phyloP scores from a whole-genome alignment of 2,888 invertebrate species.

The Spialia ferax region DNA sequence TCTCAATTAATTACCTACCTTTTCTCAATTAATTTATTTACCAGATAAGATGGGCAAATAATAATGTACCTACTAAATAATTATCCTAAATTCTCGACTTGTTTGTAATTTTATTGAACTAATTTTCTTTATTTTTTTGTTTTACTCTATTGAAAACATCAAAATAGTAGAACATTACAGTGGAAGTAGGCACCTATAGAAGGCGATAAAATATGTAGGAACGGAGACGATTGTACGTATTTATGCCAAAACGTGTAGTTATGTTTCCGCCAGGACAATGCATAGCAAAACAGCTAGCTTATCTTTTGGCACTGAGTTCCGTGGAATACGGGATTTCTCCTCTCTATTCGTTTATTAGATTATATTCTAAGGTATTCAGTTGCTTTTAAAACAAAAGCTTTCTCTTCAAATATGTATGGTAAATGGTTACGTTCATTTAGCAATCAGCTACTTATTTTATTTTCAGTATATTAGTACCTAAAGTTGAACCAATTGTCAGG shows the following conservation, averaged over 20 bases:
- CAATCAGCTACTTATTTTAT: not conserved
- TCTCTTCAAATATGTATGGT: not conserved
- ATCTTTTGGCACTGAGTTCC: constrained; percentile 22
- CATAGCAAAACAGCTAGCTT: constrained; percentile 18
- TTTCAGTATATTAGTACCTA: too few relatives aligned
- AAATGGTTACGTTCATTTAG: too few relatives aligned
- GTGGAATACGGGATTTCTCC: not conserved
- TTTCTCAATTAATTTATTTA: too few relatives aligned
- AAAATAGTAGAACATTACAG: too few relatives aligned
- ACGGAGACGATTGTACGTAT: not conserved
- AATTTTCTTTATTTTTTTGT: too few relatives aligned
- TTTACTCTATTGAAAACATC: too few relatives aligned
- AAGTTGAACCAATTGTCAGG: too few relatives aligned
- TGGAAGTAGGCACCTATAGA: not conserved
- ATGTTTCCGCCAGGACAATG: constrained; percentile 14
- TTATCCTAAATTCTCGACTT: too few relatives aligned
- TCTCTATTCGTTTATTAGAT: not conserved
- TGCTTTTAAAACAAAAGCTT: not conserved
- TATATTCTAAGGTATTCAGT: not conserved
- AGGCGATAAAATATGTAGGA: not conserved
- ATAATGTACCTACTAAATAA: too few relatives aligned
- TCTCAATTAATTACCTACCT: too few relatives aligned
- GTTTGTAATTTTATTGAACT: too few relatives aligned
- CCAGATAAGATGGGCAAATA: too few relatives aligned
- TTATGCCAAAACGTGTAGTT: not conserved